Percentiles rank a stretch among this genome's conserved stretches.
Conservation (phyloP, 2,888 invertebrate genomes). For the Hydrotaea cyrtoneurina region DNA sequence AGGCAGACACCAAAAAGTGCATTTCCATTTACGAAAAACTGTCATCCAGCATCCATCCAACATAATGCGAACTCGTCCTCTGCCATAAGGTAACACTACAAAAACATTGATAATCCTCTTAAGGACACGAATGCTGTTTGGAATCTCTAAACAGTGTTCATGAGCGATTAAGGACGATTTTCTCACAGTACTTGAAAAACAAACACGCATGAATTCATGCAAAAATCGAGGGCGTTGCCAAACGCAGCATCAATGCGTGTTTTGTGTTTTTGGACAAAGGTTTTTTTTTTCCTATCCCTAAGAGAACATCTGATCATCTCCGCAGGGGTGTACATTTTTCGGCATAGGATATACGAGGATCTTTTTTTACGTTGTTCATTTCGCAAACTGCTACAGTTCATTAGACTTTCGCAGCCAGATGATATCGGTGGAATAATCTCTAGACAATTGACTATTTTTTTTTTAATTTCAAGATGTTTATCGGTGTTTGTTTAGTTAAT, state of each 20-base stretch:
- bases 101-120: constrained; percentile 31
- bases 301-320: not conserved
- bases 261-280: not conserved
- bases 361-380: not conserved
- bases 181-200: constrained; percentile 25
- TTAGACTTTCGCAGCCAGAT: too few relatives aligned
- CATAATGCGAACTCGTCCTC: not conserved
- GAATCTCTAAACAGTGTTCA: constrained; percentile 2
- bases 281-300: not conserved
- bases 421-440: too few relatives aligned
- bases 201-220: not conserved
- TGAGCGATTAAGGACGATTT: constrained; percentile 21
- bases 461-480: too few relatives aligned
- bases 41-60: not conserved
- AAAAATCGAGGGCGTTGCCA: constrained; percentile 29
- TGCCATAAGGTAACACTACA: not conserved
- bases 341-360: not conserved
- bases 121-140: constrained; percentile 2
- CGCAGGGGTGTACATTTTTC: not conserved
- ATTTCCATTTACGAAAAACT: not conserved
- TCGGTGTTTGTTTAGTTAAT: too few relatives aligned
- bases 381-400: too few relatives aligned
- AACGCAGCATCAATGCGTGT: not conserved
- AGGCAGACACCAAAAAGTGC: not conserved
- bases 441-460: too few relatives aligned